Conservation (phyloP, 2,888 invertebrate species). For the Subacronicta megacephala region DNA sequence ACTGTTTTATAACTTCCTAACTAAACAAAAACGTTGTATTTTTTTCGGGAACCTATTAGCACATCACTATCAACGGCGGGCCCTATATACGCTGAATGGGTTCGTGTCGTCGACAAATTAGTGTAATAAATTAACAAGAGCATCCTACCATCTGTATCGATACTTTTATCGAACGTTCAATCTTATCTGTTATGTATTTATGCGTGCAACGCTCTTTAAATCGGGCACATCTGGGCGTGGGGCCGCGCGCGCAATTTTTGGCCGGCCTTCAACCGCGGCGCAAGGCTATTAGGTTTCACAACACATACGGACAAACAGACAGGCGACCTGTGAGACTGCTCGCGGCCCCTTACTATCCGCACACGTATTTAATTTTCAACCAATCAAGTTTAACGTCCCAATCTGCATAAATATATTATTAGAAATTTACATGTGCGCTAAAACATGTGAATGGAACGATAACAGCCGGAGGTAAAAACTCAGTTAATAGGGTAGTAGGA, state of each 20-base stretch:
- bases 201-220: slow-evolving; percentile 72
- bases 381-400: slow-evolving; percentile 24
- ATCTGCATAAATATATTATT: slow-evolving; percentile 35
- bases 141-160: slow-evolving; percentile 50
- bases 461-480: slow-evolving; percentile 69
- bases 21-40: slow-evolving; percentile 68
- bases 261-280: slow-evolving; percentile 83
- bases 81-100: slow-evolving; percentile 51
- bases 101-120: slow-evolving; percentile 53
- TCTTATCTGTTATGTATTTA: slow-evolving; percentile 72
- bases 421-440: slow-evolving; percentile 47
- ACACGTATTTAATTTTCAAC: slow-evolving; percentile 36
- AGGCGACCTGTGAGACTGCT: slow-evolving; percentile 62
- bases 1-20: slow-evolving; percentile 85
- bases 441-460: slow-evolving; percentile 80
- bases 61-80: slow-evolving; percentile 50
- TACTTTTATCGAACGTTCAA: slow-evolving; percentile 57
- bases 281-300: slow-evolving; percentile 85
- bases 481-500: slow-evolving; percentile 81
- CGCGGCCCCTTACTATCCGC: slow-evolving; percentile 57
- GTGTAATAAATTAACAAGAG: slow-evolving; percentile 46
- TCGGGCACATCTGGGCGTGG: slow-evolving; percentile 69
- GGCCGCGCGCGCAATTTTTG: slow-evolving; percentile 73
- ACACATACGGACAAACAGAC: slow-evolving; percentile 74
- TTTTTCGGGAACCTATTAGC: slow-evolving; percentile 56